phyloP scores from a whole-genome alignment of 1,140 invertebrate genomes.

The Cyclina sinensis region DNA sequence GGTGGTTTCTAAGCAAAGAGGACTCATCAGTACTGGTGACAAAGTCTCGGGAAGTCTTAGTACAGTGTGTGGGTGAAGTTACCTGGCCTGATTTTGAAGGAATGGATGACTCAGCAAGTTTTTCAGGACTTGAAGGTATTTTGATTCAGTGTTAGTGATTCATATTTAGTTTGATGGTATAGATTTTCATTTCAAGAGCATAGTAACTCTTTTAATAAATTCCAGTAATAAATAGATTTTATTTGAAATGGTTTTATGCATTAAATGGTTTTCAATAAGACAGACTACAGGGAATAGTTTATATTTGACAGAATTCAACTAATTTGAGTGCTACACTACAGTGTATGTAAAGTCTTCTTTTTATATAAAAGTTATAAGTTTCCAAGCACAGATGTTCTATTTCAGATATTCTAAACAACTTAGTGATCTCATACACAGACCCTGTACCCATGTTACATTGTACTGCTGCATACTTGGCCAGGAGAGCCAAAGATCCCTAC shows the following conservation, averaged over 20 bases:
- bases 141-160: not conserved
- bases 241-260: no score
- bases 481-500: constrained; percentile 66
- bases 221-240: no score
- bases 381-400: no score
- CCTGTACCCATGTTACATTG: constrained; percentile 73
- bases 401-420: constrained; percentile 56
- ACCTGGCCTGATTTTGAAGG: not conserved
- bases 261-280: no score
- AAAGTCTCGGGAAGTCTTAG: constrained; percentile 54
- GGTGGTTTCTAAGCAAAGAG: constrained; percentile 83
- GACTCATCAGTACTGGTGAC: constrained; percentile 67
- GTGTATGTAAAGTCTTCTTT: no score
- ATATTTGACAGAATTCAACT: no score
- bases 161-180: no score
- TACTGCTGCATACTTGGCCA: constrained; percentile 72
- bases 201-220: no score
- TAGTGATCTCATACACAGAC: constrained; percentile 53
- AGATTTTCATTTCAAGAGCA: no score
- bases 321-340: no score
- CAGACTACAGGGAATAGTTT: no score
- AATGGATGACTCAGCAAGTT: not conserved
- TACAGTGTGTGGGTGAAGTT: constrained; percentile 67
- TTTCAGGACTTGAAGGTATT: not conserved
- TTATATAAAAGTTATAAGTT: no score